Percentiles rank a stretch among this genome's conserved stretches.
Evolutionary conservation across 2,888 invertebrate genomes (phyloP).

Genomic region (Aporophyla nigra): DNA sequence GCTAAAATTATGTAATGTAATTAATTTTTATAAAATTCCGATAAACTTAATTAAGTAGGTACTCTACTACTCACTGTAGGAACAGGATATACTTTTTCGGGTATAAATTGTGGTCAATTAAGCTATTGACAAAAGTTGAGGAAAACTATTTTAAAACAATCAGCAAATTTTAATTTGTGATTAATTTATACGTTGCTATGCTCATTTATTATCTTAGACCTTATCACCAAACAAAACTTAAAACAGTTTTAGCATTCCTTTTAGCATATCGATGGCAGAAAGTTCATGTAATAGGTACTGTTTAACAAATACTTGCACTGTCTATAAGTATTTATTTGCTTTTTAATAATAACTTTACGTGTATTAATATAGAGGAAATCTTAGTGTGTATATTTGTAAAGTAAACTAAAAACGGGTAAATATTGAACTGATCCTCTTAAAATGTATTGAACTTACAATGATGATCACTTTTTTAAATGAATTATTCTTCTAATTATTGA

Average conservation of each 20-base stretch:
- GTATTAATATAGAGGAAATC: no score
- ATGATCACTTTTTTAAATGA: no score
- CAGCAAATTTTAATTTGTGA: neutral
- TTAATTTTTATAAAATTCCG: constrained; percentile 6
- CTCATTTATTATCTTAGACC: neutral
- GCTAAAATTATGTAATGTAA: neutral
- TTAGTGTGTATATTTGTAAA: no score
- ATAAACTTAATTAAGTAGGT: constrained; percentile 46
- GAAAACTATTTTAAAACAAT: constrained; percentile 17
- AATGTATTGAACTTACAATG: no score
- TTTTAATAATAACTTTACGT: no score
- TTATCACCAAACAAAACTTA: neutral
- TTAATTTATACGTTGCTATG: constrained; percentile 26
- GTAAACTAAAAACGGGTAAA: no score
- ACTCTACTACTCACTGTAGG: constrained; percentile 19
- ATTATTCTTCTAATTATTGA: no score
- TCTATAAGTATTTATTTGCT: no score
- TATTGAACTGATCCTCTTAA: no score
- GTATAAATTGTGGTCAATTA: constrained; percentile 39
- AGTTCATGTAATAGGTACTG: no score
- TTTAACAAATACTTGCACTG: no score
- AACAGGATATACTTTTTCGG: constrained; percentile 27
- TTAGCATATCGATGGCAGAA: no score
- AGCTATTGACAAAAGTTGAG: constrained; percentile 4
- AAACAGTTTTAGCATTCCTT: neutral